Base-by-base conservation (phyloP, 2,797 vertebrate species). In the Xenopus petersii region DNA sequence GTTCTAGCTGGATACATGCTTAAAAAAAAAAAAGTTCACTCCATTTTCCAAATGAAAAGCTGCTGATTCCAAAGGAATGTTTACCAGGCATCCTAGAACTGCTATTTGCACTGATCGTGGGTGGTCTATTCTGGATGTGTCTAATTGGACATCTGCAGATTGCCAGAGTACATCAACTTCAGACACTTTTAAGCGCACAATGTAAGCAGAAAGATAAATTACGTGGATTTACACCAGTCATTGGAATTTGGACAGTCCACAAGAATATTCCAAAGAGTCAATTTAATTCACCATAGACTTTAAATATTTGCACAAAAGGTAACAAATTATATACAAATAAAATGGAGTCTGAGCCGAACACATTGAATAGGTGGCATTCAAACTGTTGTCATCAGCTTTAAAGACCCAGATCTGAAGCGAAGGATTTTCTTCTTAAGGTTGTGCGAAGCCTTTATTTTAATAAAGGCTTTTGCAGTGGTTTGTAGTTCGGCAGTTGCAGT, bases 351-450 rank as follows among this genome's bases (percentile, higher is more conserved):
- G 24, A 47, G 26, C 47, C 70, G 58, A 13, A 30, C 26, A 30
- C 26, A 30, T 30, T 56, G 16, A 30, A 67, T 73, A 51, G 64
- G 71, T 70, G 49, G 62, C 61, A 51, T 77, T 94, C 88, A 96
- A 63, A 98, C 94, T 0, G 96, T 98, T 0, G 96, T 98, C 96
- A 98, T 98, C 77, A 98, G 92, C 82, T 95, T 98, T 75, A 98
- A 86, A 4, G 97, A 98, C 64, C 97, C 96, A 0, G 95, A 95
- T 58, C 93, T 90, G 86, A 96, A 98, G 78, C 95, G 90, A 2
- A 98, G 92, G 81, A 98, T 98, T 82, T 94, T 98, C 90, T 93
- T 98, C 90, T 98, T 98, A 82, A 98, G 94, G 86, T 95, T 94
- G 69, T 95, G 95, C 0, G 97, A 98, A 0, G 96, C 96, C 84